Evolutionary conservation across 1,140 invertebrate genomes (phyloP), one percentile per base, ranked within the genome.

Genomic region (Hyles euphorbiae): DNA sequence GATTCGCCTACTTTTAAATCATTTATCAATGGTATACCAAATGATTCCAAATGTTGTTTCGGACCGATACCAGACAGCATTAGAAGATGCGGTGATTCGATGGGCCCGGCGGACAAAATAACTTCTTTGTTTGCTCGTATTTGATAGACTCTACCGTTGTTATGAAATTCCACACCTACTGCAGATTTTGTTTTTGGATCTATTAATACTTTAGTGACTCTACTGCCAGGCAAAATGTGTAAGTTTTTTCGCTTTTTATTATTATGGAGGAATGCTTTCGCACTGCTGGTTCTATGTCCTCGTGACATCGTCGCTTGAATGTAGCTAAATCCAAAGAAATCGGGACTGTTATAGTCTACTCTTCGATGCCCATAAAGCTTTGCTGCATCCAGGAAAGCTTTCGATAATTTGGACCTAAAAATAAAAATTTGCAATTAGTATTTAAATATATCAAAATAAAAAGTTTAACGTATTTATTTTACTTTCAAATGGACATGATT

Each of bases 51-150:
- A 61, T 92, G 89, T 44, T 89, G 70, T 70, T 83, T 91, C 8
- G 95, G 94, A 1, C 95, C 96, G 5, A 97, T 90, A 0, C 96
- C 96, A 1, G 94, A 95, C 0, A 96, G 87, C 93, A 96, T 95
- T 34, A 97, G 80, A 6, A 97, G 67, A 80, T 96, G 95, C 0
- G 95, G 94, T 1, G 95, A 94, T 75, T 94, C 94, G 43, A 96
- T 92, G 0, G 94, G 90, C 0, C 95, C 96, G 7, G 94, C 94
- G 43, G 93, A 92, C 6, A 94, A 62, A 43, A 94, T 93, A 0
- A 94, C 91, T 81, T 95, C 94, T 67, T 92, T 94, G n/a, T 77
- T 87, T 0, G 92, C 93, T 57, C 82, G 85, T 5, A 91, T 89
- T 43, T 77, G 78, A 53, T 88, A 90, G 3, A 63, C 53, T 34